Evolutionary conservation across 2,888 invertebrate genomes (phyloP), one percentile per base, ranked within the genome.

Genomic region (Dorcus hopei): DNA sequence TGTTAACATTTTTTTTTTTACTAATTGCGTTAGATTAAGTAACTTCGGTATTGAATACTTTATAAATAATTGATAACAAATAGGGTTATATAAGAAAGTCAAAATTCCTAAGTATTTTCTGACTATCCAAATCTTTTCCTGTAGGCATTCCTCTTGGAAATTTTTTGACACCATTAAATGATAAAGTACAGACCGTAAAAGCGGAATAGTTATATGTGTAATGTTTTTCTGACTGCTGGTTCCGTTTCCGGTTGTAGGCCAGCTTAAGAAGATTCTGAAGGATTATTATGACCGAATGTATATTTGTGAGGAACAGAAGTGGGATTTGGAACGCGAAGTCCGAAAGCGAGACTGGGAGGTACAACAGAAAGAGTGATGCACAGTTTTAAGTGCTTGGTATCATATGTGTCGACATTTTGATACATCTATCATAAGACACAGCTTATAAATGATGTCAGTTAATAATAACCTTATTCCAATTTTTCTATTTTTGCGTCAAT

Each of bases 271-370:
- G 87, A 90, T 95, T 86, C 88, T 92, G 86, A 89, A 93, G 89
- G 91, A 93, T 85, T 94, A 96, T 89, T 90, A 92, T 90, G 90
- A 93, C 83, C 94, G 95, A 87, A 90, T 97, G 89, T 90, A 90
- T 88, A 87, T 90, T 86, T 93, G 96, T 88, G 97, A 97, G 89
- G 92, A 94, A 86, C 95, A 95, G 86, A 97, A 97, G 88, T 98
- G 97, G 91, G 98, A 98, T 91, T 95, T 98, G 93, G 98, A 98
- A 90, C 91, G 93, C 87, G 95, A 96, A 89, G 96, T 97, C 87
- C 91, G 95, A 86, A 96, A 95, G 88, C 95, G 95, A 89, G 97
- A 97, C 87, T 96, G 92, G 87, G 97, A 97, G 95, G 97, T 97
- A 91, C 88, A 87, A 62, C 67, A 63, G 62, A 47, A 48, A 49